Conservation (phyloP, 2,888 invertebrate genomes). For the Euspilapteryx auroguttella region DNA sequence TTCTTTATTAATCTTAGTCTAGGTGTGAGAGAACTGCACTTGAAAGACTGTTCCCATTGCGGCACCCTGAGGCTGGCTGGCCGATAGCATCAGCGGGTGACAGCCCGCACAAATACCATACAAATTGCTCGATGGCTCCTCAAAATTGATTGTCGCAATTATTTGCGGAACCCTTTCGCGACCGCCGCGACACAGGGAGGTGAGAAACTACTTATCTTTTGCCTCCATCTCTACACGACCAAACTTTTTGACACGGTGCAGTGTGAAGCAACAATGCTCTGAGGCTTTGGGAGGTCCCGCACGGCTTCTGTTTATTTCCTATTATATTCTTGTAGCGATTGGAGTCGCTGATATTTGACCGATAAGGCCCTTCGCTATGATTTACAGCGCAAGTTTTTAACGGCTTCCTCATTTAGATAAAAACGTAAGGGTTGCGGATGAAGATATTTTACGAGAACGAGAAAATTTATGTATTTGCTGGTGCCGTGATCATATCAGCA, state of each 20-base stretch:
- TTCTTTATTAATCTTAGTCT: too few relatives aligned
- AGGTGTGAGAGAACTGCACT: too few relatives aligned
- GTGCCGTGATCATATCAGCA: too few relatives aligned
- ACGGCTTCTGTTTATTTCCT: conserved; percentile 20
- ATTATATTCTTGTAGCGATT: conserved; percentile 44
- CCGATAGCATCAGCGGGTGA: conserved; percentile 53
- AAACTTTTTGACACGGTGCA: conserved; percentile 52
- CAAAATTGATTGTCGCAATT: conserved; percentile 59
- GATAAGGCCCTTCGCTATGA: conserved; percentile 28
- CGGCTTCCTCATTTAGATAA: conserved; percentile 13
- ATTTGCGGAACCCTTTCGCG: conserved; percentile 55
- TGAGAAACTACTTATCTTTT: conserved; percentile 55
- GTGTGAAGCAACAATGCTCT: conserved; percentile 41
- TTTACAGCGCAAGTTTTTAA: conserved; percentile 25
- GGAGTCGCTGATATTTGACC: conserved; percentile 19
- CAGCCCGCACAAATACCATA: conserved; percentile 60
- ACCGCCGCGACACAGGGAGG: conserved; percentile 41
- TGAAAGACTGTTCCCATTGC: conserved; percentile 37
- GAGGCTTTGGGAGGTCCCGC: conserved; percentile 28
- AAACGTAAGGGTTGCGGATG: neutral
- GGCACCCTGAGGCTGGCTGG: conserved; percentile 38
- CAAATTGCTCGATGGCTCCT: conserved; percentile 58
- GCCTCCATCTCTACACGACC: conserved; percentile 26
- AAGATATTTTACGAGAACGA: too few relatives aligned
- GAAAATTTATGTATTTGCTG: too few relatives aligned